These are phyloP conservation scores for Platyura marginata DNA, from an alignment of 1,140 invertebrate genomes.

Conservation along the genomic window DNA sequence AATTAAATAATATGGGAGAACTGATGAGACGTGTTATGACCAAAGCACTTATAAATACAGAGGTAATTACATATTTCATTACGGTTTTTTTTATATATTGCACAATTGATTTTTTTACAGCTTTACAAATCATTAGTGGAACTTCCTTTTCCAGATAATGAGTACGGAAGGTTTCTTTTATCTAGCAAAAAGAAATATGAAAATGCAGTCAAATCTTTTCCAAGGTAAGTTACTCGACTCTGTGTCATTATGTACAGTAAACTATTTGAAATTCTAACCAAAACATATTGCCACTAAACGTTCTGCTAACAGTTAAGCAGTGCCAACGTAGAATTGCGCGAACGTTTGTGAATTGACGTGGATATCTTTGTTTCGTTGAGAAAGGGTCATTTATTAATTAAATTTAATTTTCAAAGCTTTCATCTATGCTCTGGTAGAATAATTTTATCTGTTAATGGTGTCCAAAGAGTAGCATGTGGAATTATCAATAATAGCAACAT, in stretches of 20 bases:
- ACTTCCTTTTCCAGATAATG: conserved; percentile 35
- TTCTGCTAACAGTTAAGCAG: too few relatives aligned
- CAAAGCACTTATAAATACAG: conserved; percentile 66
- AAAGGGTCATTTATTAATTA: too few relatives aligned
- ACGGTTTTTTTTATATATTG: background rate
- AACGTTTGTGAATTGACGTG: too few relatives aligned
- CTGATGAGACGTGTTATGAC: conserved; percentile 88
- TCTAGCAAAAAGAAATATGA: conserved; percentile 60
- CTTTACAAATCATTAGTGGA: conserved; percentile 41
- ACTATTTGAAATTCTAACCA: too few relatives aligned
- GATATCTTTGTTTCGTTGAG: too few relatives aligned
- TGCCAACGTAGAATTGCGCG: too few relatives aligned
- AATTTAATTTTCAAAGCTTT: too few relatives aligned
- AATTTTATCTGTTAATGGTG: too few relatives aligned
- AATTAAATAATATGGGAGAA: conserved; percentile 86
- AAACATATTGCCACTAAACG: too few relatives aligned
- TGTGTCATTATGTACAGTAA: background rate
- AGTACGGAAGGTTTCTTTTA: conserved; percentile 51
- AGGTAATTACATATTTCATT: conserved; percentile 33
- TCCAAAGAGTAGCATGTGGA: too few relatives aligned
- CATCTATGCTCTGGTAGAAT: too few relatives aligned
- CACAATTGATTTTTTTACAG: conserved; percentile 14
- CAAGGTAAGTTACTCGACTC: conserved; percentile 24
- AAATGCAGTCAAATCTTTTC: conserved; percentile 55
- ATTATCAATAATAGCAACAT: too few relatives aligned